Conservation (phyloP, 2,888 invertebrate species). For the Volucella bombylans region DNA sequence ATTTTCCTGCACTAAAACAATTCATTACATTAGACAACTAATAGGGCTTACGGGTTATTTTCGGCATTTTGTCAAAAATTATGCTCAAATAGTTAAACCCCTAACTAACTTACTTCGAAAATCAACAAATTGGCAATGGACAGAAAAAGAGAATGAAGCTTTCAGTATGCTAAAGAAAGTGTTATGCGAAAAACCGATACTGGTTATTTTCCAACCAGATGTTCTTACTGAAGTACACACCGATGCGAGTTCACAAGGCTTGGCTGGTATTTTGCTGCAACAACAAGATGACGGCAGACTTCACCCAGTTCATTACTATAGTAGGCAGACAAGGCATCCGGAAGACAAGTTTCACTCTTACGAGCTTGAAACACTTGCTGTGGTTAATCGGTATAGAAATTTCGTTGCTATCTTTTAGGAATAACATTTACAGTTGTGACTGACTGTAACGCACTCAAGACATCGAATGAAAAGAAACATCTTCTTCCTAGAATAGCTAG, state of each 20-base stretch:
- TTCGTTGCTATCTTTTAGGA: slow-evolving; percentile 38
- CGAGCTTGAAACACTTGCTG: slow-evolving; percentile 44
- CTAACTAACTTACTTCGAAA: slow-evolving; percentile 60
- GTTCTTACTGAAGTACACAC: too few species aligned
- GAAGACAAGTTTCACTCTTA: slow-evolving; percentile 77
- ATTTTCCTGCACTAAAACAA: slow-evolving; percentile 69
- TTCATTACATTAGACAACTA: slow-evolving; percentile 75
- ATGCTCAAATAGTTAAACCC: slow-evolving; percentile 1
- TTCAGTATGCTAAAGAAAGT: slow-evolving; percentile 26
- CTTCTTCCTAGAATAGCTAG: slow-evolving; percentile 22
- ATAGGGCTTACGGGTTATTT: slow-evolving; percentile 76
- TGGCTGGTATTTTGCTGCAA: slow-evolving; percentile 75
- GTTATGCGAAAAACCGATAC: slow-evolving; percentile 64
- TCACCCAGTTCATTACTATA: slow-evolving; percentile 75
- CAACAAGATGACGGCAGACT: slow-evolving; percentile 48
- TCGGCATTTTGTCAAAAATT: slow-evolving; percentile 73
- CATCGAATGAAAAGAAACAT: too few species aligned
- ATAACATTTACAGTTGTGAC: slow-evolving; percentile 13
- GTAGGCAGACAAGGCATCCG: slow-evolving; percentile 71
- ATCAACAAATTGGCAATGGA: slow-evolving; percentile 39
- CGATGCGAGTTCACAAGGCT: slow-evolving; percentile 74
- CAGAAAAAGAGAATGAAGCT: not conserved
- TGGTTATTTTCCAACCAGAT: slow-evolving; percentile 66
- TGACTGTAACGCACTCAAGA: too few species aligned
- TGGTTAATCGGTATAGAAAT: slow-evolving; percentile 39